A percentile compares a stretch with the other conserved stretches of the same genome.
These are phyloP conservation scores for Hemicordylus capensis DNA, from an alignment of 2,113 vertebrate species.

Conservation along the genomic window DNA sequence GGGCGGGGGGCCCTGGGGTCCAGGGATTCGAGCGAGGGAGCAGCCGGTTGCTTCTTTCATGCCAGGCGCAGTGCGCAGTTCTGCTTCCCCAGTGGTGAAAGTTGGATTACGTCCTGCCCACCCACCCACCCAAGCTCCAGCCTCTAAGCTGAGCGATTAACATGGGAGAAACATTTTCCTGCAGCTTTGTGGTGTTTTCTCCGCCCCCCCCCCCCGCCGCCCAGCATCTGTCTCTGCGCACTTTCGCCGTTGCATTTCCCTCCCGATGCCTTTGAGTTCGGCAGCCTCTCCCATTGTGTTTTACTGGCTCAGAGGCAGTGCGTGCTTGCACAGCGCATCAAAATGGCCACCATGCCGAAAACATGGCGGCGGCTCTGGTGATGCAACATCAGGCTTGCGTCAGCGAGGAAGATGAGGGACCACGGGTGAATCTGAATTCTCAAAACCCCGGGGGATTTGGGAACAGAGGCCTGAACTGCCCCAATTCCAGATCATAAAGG, in stretches of 20 bases:
- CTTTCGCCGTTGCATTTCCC: not conserved
- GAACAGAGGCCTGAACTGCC: not conserved
- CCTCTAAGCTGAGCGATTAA: not conserved
- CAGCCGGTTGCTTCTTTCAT: not conserved
- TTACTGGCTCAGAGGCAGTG: not conserved
- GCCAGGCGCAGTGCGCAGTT: fast-evolving
- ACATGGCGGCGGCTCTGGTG: not conserved
- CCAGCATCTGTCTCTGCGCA: not conserved
- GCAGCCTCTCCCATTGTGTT: not conserved
- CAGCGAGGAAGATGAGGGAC: not conserved
- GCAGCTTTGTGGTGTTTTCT: not conserved
- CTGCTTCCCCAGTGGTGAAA: not conserved
- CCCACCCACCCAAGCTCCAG: not conserved
- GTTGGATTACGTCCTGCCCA: not conserved
- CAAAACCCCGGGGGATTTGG: too few relatives aligned
- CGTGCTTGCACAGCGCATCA: not conserved
- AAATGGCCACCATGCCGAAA: not conserved
- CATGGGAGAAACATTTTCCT: not conserved
- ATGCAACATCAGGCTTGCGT: not conserved
- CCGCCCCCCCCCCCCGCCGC: too few relatives aligned
- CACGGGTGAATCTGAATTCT: not conserved
- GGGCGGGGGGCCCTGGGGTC: too few relatives aligned
- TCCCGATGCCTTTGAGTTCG: not conserved
- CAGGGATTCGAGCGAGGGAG: too few relatives aligned
- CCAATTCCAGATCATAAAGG: not conserved